Conservation (phyloP, 2,113 vertebrate species). For the Calyptommatus sinebrachiatus region DNA sequence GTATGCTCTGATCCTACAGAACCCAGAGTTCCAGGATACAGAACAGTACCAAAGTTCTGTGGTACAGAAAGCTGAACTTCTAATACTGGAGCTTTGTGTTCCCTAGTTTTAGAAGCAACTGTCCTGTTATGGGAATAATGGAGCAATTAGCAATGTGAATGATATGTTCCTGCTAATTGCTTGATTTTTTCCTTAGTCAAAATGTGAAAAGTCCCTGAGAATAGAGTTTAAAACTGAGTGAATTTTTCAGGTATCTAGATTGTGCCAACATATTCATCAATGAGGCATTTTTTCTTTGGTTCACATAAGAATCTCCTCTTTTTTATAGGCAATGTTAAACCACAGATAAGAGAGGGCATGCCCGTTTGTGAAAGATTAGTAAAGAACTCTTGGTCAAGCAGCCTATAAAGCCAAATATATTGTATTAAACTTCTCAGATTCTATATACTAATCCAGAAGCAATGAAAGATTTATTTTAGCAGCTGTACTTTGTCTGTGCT, state of each 20-base stretch:
- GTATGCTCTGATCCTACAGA: too few relatives aligned
- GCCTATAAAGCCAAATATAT: slow-evolving; percentile 4
- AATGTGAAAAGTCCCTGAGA: too few relatives aligned
- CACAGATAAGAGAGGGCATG: background rate
- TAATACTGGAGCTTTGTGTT: too few relatives aligned
- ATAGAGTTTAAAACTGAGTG: background rate
- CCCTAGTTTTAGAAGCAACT: too few relatives aligned
- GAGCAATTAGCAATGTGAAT: too few relatives aligned
- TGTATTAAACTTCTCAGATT: slow-evolving; percentile 5
- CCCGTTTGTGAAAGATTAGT: slow-evolving; percentile 1
- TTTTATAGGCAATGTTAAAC: background rate
- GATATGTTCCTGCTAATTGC: too few relatives aligned
- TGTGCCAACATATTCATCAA: slow-evolving; percentile 18
- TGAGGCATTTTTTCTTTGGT: slow-evolving; percentile 14
- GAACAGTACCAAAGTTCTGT: too few relatives aligned
- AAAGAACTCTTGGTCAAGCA: slow-evolving; percentile 1
- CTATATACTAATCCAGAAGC: background rate
- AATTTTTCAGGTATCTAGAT: slow-evolving; percentile 21
- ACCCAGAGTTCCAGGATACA: too few relatives aligned
- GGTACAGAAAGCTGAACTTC: too few relatives aligned
- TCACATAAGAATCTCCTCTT: slow-evolving; percentile 14
- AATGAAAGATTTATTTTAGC: background rate
- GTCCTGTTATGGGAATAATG: too few relatives aligned
- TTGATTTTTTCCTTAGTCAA: too few relatives aligned
- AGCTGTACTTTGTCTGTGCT: background rate